Base-by-base conservation (phyloP, 92 coral and sea anemone genomes). In the Zoanthus solanderi region DNA sequence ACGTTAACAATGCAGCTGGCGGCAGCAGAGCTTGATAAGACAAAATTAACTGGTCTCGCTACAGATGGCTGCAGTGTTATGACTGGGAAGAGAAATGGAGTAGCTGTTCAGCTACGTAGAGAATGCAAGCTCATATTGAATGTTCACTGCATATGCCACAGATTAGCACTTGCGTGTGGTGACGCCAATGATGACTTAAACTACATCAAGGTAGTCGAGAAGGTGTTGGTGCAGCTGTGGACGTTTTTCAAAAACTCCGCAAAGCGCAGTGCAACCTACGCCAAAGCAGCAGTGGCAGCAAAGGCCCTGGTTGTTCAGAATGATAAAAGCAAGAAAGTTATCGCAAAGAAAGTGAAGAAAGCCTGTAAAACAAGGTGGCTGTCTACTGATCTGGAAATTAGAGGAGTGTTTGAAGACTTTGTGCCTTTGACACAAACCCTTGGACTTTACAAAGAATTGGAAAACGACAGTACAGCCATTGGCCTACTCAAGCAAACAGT, bases 351-450 rank as follows among this genome's bases (percentile, higher is more conserved):
- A 23, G 23, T 23, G 23, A 23, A 23, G 61, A 92, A 87, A 69
- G 95, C 96, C 1, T 93, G 93, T 45, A 93, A 92, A 86, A 93
- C 89, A 46, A 90, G 90, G 48, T 87, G 93, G 93, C 89, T 93
- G 44, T 90, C 92, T 13, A 93, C 84, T 44, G 90, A 93, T 45
- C 72, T 78, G 48, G 87, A 92, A 83, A 91, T 93, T 75, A 89
- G 73, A 72, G 92, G 92, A 48, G 95, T 93, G 47, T 93, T 84
- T 90, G 92, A 93, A 63, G 93, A 93, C 85, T 93, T 90, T 90
- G 89, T 50, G 88, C 82, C 93, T 90, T 78, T 84, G 23, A 92
- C 89, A 56, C 93, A 85, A 75, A 93, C 93, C 75, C 93, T 90
- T 37, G 79, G 89, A 78, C 57, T 79, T 57, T 79, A 75, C 63